Conservation (phyloP, 35 echinoderm and acorn worm species). For the Acanthaster planci region DNA sequence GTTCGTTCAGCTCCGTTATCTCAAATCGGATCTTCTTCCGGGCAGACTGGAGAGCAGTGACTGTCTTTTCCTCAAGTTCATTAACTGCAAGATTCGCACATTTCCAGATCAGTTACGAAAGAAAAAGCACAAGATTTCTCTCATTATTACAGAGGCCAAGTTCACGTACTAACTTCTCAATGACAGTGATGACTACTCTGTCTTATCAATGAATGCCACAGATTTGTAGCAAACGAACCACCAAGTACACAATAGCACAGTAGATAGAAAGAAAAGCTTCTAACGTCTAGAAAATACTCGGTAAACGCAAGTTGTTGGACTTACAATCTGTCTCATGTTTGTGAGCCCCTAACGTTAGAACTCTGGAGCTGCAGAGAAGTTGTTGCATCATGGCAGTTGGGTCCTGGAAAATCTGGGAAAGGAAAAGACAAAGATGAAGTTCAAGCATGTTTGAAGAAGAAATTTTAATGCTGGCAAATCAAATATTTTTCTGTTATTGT, state of each 20-base stretch:
- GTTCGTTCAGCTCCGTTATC: slow-evolving; percentile 90
- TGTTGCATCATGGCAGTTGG: slow-evolving; percentile 99
- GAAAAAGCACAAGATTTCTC: no score
- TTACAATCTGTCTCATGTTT: slow-evolving; percentile 99
- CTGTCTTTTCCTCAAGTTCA: slow-evolving; percentile 81
- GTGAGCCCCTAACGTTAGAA: slow-evolving; percentile 83
- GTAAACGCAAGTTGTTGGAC: slow-evolving; percentile 3
- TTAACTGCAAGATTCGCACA: slow-evolving; percentile 55
- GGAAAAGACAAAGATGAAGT: not conserved
- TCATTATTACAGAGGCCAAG: no score
- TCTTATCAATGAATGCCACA: no score
- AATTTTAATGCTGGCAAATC: no score
- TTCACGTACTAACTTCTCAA: no score
- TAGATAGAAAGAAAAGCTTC: no score
- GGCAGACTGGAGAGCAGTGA: slow-evolving; percentile 76
- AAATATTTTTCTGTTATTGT: no score
- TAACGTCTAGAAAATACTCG: no score
- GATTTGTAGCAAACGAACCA: no score
- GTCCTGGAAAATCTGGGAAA: slow-evolving; percentile 84
- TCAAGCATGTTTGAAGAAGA: no score
- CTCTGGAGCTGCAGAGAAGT: slow-evolving; percentile 63
- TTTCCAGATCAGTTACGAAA: not conserved
- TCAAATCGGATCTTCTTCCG: slow-evolving; percentile 94
- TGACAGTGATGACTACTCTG: no score
- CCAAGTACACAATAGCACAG: no score